Conservation (phyloP, 2,113 vertebrate species). For the Psittacara wagleri region DNA sequence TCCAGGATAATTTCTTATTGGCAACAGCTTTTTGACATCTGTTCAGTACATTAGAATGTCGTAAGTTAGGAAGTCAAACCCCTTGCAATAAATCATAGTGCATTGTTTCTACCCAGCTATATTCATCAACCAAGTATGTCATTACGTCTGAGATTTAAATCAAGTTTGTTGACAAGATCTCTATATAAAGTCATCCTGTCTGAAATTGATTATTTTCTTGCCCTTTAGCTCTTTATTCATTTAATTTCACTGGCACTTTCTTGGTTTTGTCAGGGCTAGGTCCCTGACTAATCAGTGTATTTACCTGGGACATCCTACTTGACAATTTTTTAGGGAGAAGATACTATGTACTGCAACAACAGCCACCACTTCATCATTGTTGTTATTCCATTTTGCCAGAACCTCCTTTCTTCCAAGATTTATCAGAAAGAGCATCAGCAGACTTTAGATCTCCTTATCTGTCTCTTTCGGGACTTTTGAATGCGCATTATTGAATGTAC, state of each 20-base stretch:
- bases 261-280: neutral
- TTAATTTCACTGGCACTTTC: constrained; percentile 5
- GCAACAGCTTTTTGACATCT: constrained; percentile 47
- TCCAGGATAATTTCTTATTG: constrained; percentile 30
- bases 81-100: constrained; percentile 37
- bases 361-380: neutral
- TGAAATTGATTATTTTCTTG: constrained; percentile 41
- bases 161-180: constrained; percentile 38
- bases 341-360: neutral
- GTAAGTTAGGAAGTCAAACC: constrained; percentile 28
- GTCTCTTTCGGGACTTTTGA: neutral
- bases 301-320: neutral
- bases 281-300: neutral
- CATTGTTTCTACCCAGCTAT: neutral
- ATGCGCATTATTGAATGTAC: neutral
- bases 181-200: constrained; percentile 9
- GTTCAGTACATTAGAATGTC: constrained; percentile 20
- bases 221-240: constrained; percentile 50
- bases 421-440: neutral
- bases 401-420: neutral
- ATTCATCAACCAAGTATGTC: constrained; percentile 38
- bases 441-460: neutral
- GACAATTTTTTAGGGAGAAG: constrained; percentile 10
- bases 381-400: neutral
- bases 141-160: constrained; percentile 44